Percentiles rank a stretch among this genome's conserved stretches.
Evolutionary conservation across 2,113 vertebrate genomes (phyloP).

Genomic region (Saguinus midas): DNA sequence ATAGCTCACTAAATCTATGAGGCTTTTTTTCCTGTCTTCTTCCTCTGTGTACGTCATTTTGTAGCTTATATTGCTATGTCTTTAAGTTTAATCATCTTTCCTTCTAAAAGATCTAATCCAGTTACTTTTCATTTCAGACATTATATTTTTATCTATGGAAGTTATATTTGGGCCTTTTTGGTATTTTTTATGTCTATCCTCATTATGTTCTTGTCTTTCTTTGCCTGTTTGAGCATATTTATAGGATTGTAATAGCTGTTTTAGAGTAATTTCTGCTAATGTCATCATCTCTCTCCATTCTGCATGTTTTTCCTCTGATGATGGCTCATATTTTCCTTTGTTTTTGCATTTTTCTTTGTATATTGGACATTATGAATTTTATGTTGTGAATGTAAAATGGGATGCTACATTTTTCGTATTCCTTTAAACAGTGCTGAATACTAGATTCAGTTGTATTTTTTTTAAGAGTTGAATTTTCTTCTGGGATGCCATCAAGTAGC

Average conservation of each 20-base stretch:
- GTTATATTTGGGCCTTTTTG: not conserved
- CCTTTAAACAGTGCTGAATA: not conserved
- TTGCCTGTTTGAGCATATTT: not conserved
- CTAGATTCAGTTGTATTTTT: not conserved
- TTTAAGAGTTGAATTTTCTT: not conserved
- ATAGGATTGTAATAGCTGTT: not conserved
- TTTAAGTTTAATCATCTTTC: not conserved
- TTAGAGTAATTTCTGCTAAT: not conserved
- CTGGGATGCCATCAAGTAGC: not conserved
- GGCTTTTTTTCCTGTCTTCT: not conserved
- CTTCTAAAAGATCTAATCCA: not conserved
- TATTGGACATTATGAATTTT: not conserved
- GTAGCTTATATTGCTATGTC: not conserved
- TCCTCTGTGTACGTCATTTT: not conserved
- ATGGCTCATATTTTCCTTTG: not conserved
- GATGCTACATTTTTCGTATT: not conserved
- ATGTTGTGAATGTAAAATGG: not conserved
- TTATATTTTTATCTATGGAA: not conserved
- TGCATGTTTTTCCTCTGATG: not conserved
- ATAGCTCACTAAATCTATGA: not conserved
- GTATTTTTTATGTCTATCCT: not conserved
- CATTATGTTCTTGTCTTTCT: not conserved
- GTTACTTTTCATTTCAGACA: not conserved
- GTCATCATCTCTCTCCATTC: not conserved
- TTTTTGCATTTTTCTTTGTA: not conserved